Evolutionary conservation across 2,888 invertebrate species (phyloP), one percentile per base, ranked within the genome.

Genomic region (Cybosia mesomella): DNA sequence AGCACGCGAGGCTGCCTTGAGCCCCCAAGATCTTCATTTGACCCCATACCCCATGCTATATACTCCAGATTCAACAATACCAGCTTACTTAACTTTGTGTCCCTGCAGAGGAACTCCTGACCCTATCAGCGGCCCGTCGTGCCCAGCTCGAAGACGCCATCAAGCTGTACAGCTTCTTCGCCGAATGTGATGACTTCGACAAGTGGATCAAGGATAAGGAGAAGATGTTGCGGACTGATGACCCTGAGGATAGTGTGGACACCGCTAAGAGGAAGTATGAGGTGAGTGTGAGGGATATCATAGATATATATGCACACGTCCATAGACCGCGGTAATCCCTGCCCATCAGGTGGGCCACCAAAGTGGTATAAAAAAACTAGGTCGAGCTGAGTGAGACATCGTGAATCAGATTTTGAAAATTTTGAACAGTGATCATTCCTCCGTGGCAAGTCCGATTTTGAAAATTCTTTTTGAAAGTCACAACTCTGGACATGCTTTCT

Each of bases 131-230:
- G 82, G 96, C 97, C 32, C 96, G 99, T 0, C 97, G 98, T 75
- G 97, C 97, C 0, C 96, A 98, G 54, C 95, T 99, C 7, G 98
- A 98, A 80, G 99, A 99, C 87, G 98, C 99, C 0, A 98, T 99
- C 81, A 96, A 98, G 80, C 94, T 99, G 68, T 99, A 98, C 92
- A 97, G 97, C 66, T 99, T 99, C 95, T 99, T 98, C 92, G 96
- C 98, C 13, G 99, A 99, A 87, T 99, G 99, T 91, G 99, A 99
- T 84, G 99, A 99, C 92, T 99, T 99, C 88, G 99, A 99, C 90
- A 97, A 97, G 81, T 99, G 99, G 99, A 98, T 99, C 91, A 97
- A 97, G 83, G 99, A 99, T 77, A 99, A 99, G 91, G 99, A 99
- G 88, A 97, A 97, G 85, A 96, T 99, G 95, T 95, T 99, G 66